Base-by-base conservation (phyloP, 2,888 invertebrate genomes). In the Monopis laevigella region DNA sequence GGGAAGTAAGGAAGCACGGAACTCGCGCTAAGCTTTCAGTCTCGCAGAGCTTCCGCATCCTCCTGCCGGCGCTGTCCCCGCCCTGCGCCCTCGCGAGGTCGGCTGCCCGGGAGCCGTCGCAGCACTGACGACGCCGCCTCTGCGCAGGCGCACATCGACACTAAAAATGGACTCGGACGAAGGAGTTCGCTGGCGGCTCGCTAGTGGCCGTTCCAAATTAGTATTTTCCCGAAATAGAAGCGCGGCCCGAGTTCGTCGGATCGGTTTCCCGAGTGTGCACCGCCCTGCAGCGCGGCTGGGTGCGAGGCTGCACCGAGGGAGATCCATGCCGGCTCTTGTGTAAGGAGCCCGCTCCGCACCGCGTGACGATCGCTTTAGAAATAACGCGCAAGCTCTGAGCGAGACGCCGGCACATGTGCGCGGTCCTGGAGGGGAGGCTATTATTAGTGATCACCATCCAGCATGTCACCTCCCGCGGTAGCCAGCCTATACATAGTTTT, bases 1-100 rank as follows among this genome's bases (percentile, higher is more conserved):
- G 92, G 92, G 90, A 92, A 92, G 92, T 92, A 92, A 92, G 90
- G 92, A 93, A 93, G 93, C 90, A 93, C 91, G 92, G 92, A 90
- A 89, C 90, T 86, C 82, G 84, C 85, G 82, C 82, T 71, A 82
- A 82, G 84, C 82, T 68, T 58, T 39, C 41, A 8, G 16, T 34
- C 16, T 17, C 16, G 12, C 17, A 12, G n/a, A 16, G 26, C 16
- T 14, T 11, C 30, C 40, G 41, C 46, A 40, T 43, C 44, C 64
- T 64, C 3, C 11, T 14, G 14, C 29, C 6, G 12, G 6, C 24
- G 11, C 12, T 43, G 32, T 44, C 46, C 44, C 42, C 38, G n/a
- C n/a, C 39, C 24, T 17, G 7, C 16, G 7, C 7, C 3, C 34
- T 6, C 2, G 34, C 12, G 34, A 3, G 13, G 16, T 2, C 32